A percentile compares a stretch with the other conserved stretches of the same genome.
phyloP scores from a whole-genome alignment of 1,140 invertebrate genomes.

The Solenopsis invicta region DNA sequence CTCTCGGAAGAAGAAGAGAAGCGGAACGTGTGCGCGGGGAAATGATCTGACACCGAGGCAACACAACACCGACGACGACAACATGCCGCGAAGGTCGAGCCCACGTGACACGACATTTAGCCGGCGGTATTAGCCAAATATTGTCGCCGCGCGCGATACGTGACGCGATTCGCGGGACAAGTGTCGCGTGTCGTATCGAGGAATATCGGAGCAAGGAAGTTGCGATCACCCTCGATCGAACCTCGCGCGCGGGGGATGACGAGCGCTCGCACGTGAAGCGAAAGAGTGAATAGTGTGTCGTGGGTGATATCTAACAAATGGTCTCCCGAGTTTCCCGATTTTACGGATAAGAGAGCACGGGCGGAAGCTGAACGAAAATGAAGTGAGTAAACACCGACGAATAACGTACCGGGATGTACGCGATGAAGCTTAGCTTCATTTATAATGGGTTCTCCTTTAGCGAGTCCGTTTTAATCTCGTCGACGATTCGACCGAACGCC shows the following conservation, averaged over 20 bases:
- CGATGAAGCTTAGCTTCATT: too few species aligned
- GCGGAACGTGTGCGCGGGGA: background rate
- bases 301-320: background rate
- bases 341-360: background rate
- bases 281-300: background rate
- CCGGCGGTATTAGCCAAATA: conserved; percentile 6
- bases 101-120: conserved; percentile 26
- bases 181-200: background rate
- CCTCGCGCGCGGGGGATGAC: background rate
- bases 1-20: background rate
- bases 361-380: conserved; percentile 59
- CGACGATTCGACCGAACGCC: background rate
- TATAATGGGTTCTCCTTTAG: background rate
- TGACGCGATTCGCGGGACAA: background rate
- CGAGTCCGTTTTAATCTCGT: background rate
- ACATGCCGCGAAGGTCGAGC: conserved; percentile 29
- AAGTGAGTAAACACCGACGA: conserved; percentile 63
- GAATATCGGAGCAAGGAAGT: background rate
- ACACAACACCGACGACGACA: background rate
- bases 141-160: conserved; percentile 10
- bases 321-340: background rate
- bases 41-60: background rate
- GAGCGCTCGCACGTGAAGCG: conserved; percentile 16
- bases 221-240: background rate
- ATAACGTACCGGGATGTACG: too few species aligned